Conservation (phyloP, 2,797 vertebrate species). For the Tenualosa ilisha region DNA sequence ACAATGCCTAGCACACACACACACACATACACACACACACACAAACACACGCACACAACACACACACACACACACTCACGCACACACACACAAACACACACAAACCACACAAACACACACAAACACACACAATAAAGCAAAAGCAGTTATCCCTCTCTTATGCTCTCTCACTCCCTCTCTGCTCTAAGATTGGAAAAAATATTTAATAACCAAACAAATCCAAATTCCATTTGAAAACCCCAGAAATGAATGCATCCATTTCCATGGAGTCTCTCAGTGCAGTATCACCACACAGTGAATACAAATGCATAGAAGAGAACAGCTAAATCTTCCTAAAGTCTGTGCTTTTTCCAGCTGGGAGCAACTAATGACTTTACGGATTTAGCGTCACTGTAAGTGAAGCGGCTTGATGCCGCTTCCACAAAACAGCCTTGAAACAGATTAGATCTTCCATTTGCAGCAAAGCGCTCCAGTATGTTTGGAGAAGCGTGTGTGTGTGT, state of each 20-base stretch:
- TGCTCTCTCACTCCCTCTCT: conserved; percentile 15
- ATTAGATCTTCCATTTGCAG: conserved; percentile 79
- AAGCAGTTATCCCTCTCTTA: conserved; percentile 35
- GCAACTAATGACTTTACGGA: conserved; percentile 8
- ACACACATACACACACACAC: too few relatives aligned
- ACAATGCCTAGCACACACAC: not conserved
- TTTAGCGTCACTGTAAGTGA: conserved; percentile 58
- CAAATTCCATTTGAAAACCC: conserved; percentile 12
- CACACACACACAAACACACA: conserved; percentile 39
- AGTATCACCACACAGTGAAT: not conserved
- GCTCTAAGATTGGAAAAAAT: not conserved
- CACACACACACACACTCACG: not conserved
- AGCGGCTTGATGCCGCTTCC: conserved; percentile 64
- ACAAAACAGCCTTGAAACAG: conserved; percentile 70
- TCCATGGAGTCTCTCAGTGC: not conserved
- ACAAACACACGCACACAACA: too few relatives aligned
- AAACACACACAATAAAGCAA: conserved; percentile 15
- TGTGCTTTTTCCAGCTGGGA: not conserved
- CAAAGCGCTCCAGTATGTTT: conserved; percentile 50
- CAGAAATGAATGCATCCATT: not conserved
- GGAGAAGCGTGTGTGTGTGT: not conserved
- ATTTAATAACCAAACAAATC: not conserved
- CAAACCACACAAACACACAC: conserved; percentile 43
- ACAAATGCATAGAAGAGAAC: conserved; percentile 24
- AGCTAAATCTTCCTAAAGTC: conserved; percentile 36